Base-by-base conservation (phyloP, 2,888 invertebrate species). In the Latheticus oryzae region DNA sequence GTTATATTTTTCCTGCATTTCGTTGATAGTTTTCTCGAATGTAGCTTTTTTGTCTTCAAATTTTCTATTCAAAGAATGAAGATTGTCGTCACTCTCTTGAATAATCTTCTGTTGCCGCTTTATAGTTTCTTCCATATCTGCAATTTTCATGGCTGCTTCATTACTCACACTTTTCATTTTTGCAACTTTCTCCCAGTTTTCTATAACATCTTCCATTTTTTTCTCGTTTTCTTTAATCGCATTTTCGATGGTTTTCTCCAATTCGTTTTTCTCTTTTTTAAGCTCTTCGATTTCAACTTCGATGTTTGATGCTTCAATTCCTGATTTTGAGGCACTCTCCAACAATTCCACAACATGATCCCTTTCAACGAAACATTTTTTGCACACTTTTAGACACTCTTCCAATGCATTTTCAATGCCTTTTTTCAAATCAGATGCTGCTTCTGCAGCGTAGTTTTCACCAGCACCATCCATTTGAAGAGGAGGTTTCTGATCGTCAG, bases 371-470 rank as follows among this genome's bases (percentile, higher is more conserved):
- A 78, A 60, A 11, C 77, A 53, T 30, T 73, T 75, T 42, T 71
- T 72, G 52, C 77, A 76, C 24, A 76, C 63, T 13, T 73, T 71
- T 51, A 72, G 64, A 1, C 75, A 61, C 0, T 73, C 69, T 33
- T 66, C 68, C 1, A 76, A 75, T 9, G 76, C 74, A 19, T 74
- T 68, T 37, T 76, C 74, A 17, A 77, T 66, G 2, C 73, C 71
- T 1, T 62, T 52, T 57, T 74, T 74, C 71, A 78, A 71, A 4
- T 69, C 65, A 9, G 64, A 47, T 0, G 73, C 51, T 5, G 67
- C 58, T 48, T 63, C 21, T 1, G 66, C 59, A 15, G 65, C 63
- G 1, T 69, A 24, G 15, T 16, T 58, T 17, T 65, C 63, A 13
- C 53, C 63, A 9, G 42, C 58, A 32, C 51, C 52, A 5, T 21